These are phyloP conservation scores for Cenopis cana DNA, from an alignment of 2,888 invertebrate genomes.

Conservation along the genomic window DNA sequence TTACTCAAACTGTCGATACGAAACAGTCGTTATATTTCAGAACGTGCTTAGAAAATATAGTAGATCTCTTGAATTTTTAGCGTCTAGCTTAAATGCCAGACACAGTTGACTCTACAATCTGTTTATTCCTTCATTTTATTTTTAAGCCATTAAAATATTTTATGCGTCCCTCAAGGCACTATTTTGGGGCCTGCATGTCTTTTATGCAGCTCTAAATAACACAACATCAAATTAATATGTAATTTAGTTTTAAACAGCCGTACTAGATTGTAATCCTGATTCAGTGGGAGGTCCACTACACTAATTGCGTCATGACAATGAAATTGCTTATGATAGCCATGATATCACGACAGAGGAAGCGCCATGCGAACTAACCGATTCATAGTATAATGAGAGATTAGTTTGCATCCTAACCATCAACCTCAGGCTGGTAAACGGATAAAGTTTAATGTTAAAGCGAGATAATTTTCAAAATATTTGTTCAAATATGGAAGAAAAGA, in stretches of 20 bases:
- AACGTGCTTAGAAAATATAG: neutral
- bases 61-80: neutral
- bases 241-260: neutral
- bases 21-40: neutral
- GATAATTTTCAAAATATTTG: neutral
- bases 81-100: neutral
- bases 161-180: neutral
- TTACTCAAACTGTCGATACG: conserved; percentile 1
- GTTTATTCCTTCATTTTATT: neutral
- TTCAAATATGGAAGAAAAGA: neutral
- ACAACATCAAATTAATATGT: neutral
- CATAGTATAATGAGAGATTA: conserved; percentile 26
- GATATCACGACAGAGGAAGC: conserved; percentile 69
- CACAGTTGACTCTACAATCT: neutral
- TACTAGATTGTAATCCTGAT: conserved; percentile 16
- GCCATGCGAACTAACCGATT: conserved; percentile 74
- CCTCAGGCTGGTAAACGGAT: neutral
- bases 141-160: neutral
- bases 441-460: neutral
- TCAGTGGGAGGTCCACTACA: conserved; percentile 69
- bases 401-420: neutral
- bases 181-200: neutral
- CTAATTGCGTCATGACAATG: conserved; percentile 84
- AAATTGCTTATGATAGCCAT: conserved; percentile 82
- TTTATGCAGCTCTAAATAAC: neutral